phyloP scores from a whole-genome alignment of 1,140 invertebrate species.

The Bombus soroeensis region DNA sequence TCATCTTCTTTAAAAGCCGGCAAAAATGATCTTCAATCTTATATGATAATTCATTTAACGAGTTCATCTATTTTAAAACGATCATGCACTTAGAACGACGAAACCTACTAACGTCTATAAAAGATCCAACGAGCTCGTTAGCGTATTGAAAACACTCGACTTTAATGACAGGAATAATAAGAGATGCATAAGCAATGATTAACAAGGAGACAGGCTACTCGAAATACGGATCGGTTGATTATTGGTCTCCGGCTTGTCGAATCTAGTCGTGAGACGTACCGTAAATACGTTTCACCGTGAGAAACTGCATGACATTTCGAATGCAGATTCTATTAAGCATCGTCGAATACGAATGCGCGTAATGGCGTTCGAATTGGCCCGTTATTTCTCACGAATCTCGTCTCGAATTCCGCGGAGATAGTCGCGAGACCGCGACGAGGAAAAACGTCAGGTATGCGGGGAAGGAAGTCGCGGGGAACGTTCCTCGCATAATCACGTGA shows the following conservation, averaged over 20 bases:
- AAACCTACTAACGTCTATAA: neutral
- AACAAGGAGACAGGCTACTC: neutral
- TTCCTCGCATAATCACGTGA: constrained; percentile 58
- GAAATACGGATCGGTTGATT: neutral
- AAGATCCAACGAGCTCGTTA: neutral
- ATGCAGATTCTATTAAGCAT: constrained; percentile 45
- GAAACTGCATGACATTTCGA: constrained; percentile 24
- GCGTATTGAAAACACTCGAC: neutral
- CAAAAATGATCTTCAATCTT: neutral
- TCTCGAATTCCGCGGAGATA: constrained; percentile 46
- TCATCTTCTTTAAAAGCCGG: neutral
- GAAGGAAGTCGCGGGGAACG: constrained; percentile 57
- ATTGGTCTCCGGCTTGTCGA: neutral
- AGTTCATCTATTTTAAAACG: neutral
- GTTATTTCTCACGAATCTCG: constrained; percentile 45
- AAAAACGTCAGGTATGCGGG: constrained; percentile 59
- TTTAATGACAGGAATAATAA: neutral
- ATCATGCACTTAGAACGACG: neutral
- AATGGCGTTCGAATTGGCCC: constrained; percentile 50
- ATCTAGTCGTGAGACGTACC: neutral
- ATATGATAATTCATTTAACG: neutral
- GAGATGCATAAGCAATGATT: neutral
- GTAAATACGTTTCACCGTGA: constrained; percentile 17
- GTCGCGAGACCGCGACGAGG: constrained; percentile 43
- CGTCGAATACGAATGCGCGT: constrained; percentile 18